Conservation (phyloP, 2,113 vertebrate species). For the Neogobius melanostomus region DNA sequence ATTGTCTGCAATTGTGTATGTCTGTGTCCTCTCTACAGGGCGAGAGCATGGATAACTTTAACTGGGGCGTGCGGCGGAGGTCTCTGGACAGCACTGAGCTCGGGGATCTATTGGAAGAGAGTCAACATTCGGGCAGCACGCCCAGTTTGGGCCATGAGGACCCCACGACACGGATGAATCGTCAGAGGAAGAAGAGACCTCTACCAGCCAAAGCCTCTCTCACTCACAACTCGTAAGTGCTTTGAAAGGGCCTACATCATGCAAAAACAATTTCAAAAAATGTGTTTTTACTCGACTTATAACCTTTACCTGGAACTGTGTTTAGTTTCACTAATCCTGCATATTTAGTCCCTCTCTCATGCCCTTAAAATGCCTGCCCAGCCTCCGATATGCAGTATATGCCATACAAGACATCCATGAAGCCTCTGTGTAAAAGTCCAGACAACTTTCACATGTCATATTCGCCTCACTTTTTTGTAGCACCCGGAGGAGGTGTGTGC, state of each 20-base stretch:
- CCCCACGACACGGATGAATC: conserved; percentile 94
- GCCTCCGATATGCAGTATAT: too few relatives aligned
- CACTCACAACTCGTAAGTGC: conserved; percentile 87
- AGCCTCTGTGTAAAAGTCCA: too few relatives aligned
- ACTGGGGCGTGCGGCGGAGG: conserved; percentile 96
- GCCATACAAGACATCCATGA: too few relatives aligned
- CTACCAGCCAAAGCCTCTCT: conserved; percentile 92
- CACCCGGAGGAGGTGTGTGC: too few relatives aligned
- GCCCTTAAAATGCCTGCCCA: too few relatives aligned
- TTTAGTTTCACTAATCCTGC: too few relatives aligned
- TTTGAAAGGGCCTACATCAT: not conserved
- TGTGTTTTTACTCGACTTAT: too few relatives aligned
- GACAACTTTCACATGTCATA: too few relatives aligned
- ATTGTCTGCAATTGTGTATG: conserved; percentile 28
- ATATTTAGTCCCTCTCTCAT: too few relatives aligned
- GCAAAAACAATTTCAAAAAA: too few relatives aligned
- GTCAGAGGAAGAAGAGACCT: conserved; percentile 93
- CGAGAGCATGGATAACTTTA: conserved; percentile 97
- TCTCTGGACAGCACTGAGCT: conserved; percentile 97
- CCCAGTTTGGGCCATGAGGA: conserved; percentile 89
- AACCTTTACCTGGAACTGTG: too few relatives aligned
- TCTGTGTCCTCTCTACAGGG: conserved; percentile 81
- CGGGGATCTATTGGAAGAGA: conserved; percentile 93
- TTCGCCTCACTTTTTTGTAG: too few relatives aligned
- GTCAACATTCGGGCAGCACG: conserved; percentile 90